phyloP scores from a whole-genome alignment of 2,113 vertebrate species.

The Hypomesus transpacificus region DNA sequence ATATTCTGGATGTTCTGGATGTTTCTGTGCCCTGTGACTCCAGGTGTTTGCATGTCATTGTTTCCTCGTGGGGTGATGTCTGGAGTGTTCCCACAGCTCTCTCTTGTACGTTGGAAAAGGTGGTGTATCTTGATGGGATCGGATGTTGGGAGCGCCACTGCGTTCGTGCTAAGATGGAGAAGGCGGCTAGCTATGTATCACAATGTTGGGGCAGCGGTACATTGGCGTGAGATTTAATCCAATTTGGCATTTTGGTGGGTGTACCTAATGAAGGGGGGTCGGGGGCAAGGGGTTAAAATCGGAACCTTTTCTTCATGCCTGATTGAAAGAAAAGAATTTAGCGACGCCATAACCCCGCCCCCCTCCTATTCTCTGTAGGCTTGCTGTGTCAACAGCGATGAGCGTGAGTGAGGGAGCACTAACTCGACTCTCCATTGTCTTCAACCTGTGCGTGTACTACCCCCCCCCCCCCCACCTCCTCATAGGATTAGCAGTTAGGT shows the following conservation, averaged over 20 bases:
- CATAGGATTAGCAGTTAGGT: neutral
- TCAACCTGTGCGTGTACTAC: neutral
- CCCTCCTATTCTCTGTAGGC: neutral
- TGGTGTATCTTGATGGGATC: neutral
- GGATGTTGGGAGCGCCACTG: neutral
- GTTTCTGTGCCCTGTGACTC: too few relatives aligned
- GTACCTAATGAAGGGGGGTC: constrained; percentile 20
- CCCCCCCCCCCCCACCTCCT: neutral
- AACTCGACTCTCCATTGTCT: neutral
- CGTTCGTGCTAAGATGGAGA: too few relatives aligned
- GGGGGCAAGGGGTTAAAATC: constrained; percentile 32
- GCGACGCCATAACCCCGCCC: constrained; percentile 43
- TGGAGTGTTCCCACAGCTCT: too few relatives aligned
- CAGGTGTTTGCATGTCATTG: neutral
- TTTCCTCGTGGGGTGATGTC: too few relatives aligned
- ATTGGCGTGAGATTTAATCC: constrained; percentile 24
- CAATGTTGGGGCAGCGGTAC: neutral
- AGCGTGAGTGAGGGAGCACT: constrained; percentile 1
- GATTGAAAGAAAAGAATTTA: constrained; percentile 69
- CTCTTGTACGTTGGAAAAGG: too few relatives aligned
- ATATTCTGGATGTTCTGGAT: too few relatives aligned
- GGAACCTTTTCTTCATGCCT: constrained; percentile 38
- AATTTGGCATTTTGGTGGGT: constrained; percentile 2
- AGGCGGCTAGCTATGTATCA: neutral
- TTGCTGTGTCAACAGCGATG: constrained; percentile 13